A percentile compares a stretch with the other conserved stretches of the same genome.
Conservation (phyloP, 2,888 invertebrate species). For the Heteromyza rotundicornis region DNA sequence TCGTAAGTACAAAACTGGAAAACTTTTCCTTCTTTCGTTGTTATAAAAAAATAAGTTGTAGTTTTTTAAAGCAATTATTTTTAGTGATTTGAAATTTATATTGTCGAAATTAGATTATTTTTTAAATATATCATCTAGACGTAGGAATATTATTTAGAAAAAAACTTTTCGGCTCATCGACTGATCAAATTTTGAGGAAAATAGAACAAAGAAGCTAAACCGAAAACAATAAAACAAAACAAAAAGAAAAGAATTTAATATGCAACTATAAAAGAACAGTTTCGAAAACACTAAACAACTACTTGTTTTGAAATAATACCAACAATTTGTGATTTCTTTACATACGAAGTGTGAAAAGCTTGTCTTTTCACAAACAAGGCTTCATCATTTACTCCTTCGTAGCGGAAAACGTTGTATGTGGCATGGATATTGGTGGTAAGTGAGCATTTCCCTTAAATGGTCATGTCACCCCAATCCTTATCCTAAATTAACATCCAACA, state of each 20-base stretch:
- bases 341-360: conserved; percentile 26
- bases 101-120: no score
- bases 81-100: no score
- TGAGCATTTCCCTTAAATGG: conserved; percentile 29
- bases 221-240: background rate
- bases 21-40: no score
- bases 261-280: background rate
- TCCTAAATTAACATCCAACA: conserved; percentile 5
- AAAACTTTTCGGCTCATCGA: no score
- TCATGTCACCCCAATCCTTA: conserved; percentile 26
- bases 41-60: no score
- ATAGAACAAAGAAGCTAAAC: background rate
- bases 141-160: no score
- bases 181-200: background rate
- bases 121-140: no score
- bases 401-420: conserved; percentile 34
- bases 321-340: conserved; percentile 1
- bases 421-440: conserved; percentile 40
- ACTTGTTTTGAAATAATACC: conserved; percentile 7
- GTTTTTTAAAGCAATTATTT: no score
- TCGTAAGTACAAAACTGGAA: no score
- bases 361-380: conserved; percentile 26
- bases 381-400: conserved; percentile 33
- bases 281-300: background rate
- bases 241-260: background rate